Base-by-base conservation (phyloP, 2,113 vertebrate species). In the Podiceps cristatus region DNA sequence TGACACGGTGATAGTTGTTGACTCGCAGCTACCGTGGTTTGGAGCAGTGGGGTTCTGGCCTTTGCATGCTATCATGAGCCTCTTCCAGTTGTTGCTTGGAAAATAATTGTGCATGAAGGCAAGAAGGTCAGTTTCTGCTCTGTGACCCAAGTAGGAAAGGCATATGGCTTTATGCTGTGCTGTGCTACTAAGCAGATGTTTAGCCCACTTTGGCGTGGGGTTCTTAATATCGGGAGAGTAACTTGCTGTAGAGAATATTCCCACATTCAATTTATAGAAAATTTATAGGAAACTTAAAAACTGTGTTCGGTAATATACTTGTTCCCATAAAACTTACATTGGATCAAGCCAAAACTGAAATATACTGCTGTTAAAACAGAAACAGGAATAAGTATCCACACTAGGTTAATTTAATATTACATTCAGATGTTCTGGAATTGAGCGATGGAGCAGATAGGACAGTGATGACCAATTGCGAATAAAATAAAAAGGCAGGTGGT, bases 401-500 rank as follows among this genome's bases (percentile, higher is more conserved):
- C 94, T 96, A 90, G 92, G 96, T 96, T 97, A 97, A 97, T 97
- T 96, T 96, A 96, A 86, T 96, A 97, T 97, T 97, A 73, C 91
- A 94, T 95, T 98, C 98, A 98, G 96, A 97, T 97, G 97, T 97
- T 95, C 91, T 94, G 91, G 75, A 96, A 92, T 88, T 92, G 86
- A 95, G 82, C 19, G n/a, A 85, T 79, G 79, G 86, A 95, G 53
- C 96, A 97, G 96, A 97, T 97, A 94, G 90, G 91, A 81, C 91
- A 89, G 60, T 89, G 94, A 88, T 96, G 97, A 97, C 94, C 95
- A 91, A 87, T 95, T 95, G 73, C 73, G 93, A 96, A 88, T 93
- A 97, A 94, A 97, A 94, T 80, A 90, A 77, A 92, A 98, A 95
- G 52, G 88, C 89, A 94, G 93, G 81, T 97, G 78, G 92, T 95